Evolutionary conservation across 1,140 invertebrate genomes (phyloP), one percentile per base, ranked within the genome.

Genomic region (Brachionus rotundiformis): DNA sequence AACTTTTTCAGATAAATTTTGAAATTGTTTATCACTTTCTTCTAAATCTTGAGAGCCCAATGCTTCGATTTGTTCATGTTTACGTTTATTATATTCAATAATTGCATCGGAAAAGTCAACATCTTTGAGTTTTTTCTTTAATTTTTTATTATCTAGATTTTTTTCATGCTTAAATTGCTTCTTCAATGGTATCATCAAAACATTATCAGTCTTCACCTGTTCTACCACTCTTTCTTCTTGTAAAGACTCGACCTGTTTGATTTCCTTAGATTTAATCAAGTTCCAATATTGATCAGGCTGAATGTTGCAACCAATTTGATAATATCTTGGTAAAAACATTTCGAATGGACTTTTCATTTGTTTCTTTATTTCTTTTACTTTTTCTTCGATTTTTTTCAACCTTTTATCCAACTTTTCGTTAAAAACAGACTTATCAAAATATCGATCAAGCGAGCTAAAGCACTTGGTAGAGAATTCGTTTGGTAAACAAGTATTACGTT

Each of bases 101-200:
- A 73, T 73, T 3, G 68, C 68, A 16, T 73, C 68, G 25, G 68
- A 23, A 73, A 73, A 73, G n/a, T 73, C 68, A 19, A 73, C 68
- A 25, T 73, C 36, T 44, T 73, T 73, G 1, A 73, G 39, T 23
- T 31, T 27, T 44, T 44, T 73, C 11, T 73, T 73, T 7, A 73
- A 16, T 73, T 73, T 73, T 44, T 73, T 73, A 19, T 3, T 25
- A 11, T 73, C 39, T 13, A 23, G 10, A 44, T 44, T 44, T 16
- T 73, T 73, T 73, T 73, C 68, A 25, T 44, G 41, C 25, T 73
- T 73, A 25, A 73, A 73, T 73, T 73, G 68, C 44, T 44, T 73
- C 27, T 73, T 73, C 29, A 73, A 44, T 29, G 68, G 68, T n/a
- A 73, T 73, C 68, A 73, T 73, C 41, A 44, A 25, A 44, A 47